Conservation (phyloP, 1,140 invertebrate genomes). For the Orchestia grillus region DNA sequence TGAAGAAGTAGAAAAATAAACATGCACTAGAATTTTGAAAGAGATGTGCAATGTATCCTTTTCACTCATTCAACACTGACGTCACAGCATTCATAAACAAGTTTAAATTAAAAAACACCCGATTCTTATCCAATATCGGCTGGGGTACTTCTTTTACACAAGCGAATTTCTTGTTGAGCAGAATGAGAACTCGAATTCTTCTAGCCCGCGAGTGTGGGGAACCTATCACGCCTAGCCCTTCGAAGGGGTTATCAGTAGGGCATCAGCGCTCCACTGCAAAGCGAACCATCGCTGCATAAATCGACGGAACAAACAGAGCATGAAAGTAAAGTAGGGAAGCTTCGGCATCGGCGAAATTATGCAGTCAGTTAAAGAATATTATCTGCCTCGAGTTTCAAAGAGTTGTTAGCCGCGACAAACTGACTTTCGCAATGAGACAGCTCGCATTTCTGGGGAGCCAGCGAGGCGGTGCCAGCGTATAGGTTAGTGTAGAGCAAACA, state of each 20-base stretch:
- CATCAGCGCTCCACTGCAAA: neutral
- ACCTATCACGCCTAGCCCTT: neutral
- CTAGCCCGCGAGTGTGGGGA: neutral
- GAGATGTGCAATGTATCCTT: no score
- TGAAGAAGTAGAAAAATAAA: no score
- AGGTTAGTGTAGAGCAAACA: neutral
- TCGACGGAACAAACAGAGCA: conserved; percentile 40
- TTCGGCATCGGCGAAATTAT: neutral
- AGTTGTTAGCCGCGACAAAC: neutral
- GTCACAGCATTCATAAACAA: neutral
- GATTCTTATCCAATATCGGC: neutral
- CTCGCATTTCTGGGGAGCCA: neutral
- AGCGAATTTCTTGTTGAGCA: neutral
- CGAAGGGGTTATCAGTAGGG: conserved; percentile 21
- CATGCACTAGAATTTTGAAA: no score
- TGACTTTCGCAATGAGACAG: neutral
- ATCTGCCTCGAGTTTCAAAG: neutral
- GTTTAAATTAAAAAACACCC: neutral
- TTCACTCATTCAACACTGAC: no score
- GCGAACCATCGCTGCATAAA: neutral
- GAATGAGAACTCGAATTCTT: neutral
- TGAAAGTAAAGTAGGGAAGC: conserved; percentile 21
- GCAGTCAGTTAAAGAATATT: neutral
- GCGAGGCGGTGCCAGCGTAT: neutral
- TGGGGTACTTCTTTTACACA: neutral